A percentile compares a stretch with the other conserved stretches of the same genome.
Conservation (phyloP, 2,888 invertebrate species). For the Cephus runcator region DNA sequence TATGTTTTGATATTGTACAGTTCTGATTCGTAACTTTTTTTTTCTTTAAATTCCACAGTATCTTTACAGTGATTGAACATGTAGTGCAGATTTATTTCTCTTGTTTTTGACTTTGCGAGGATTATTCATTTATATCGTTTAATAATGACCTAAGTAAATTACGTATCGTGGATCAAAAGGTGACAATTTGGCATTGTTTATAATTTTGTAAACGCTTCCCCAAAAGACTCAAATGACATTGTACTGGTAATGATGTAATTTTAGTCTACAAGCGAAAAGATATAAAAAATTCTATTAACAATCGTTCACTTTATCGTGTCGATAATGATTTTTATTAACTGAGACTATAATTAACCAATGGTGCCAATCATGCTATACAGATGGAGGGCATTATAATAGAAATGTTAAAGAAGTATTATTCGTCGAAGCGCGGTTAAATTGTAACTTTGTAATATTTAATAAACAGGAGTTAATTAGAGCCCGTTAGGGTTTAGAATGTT, state of each 20-base stretch:
- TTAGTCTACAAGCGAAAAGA: slow-evolving; percentile 2
- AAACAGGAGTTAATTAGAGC: slow-evolving; percentile 25
- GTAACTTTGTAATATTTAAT: slow-evolving; percentile 28
- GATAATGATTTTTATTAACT: slow-evolving; percentile 1
- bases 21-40: neutral
- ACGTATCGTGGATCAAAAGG: neutral
- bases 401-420: slow-evolving; percentile 35
- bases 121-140: neutral
- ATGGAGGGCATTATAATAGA: slow-evolving; percentile 33
- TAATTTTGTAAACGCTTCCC: slow-evolving; percentile 11
- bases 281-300: slow-evolving; percentile 7
- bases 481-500: slow-evolving; percentile 44
- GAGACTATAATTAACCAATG: neutral
- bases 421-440: slow-evolving; percentile 27
- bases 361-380: slow-evolving; percentile 14
- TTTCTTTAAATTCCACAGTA: neutral
- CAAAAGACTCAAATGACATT: slow-evolving; percentile 1
- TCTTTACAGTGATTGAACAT: neutral
- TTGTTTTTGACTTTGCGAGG: neutral
- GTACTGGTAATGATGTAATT: slow-evolving; percentile 8
- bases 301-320: slow-evolving; percentile 1
- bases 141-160: neutral
- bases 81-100: neutral
- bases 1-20: slow-evolving; percentile 19
- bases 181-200: neutral